Base-by-base conservation (phyloP, 2,113 vertebrate genomes). In the Triplophysa rosa region DNA sequence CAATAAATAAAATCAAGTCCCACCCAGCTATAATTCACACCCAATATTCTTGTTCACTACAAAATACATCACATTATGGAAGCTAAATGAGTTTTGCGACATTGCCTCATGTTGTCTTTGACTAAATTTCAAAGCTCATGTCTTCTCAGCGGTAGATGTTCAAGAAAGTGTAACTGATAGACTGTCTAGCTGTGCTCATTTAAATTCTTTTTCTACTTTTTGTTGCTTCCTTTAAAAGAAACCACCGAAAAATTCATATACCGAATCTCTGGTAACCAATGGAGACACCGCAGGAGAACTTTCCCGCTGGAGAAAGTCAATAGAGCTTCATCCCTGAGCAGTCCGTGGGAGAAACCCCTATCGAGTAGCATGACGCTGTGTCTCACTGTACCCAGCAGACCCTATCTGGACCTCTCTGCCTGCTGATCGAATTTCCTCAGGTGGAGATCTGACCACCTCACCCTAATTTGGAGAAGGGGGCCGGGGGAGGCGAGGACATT, bases 311-410 rank as follows among this genome's bases (percentile, higher is more conserved):
- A 52, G 85, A 90, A 91, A 87, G 85, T 86, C 87, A 89, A 90
- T 89, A 84, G 69, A 83, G 88, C 87, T 82, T 82, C 86, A 86
- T 86, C 87, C 86, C 21, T 21, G 26, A 42, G 72, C 16, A 24
- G 14, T 47, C 26, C 24, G 5, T 16, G n/a, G 42, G 71, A 68
- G 71, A 79, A 66, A 40, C 52, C 47, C 76, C 86, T 86, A 90
- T 90, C 88, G 88, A 81, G 82, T 87, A 87, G 85, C 90, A 74
- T 80, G 80, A 80, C 85, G 81, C 84, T 78, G 72, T 82, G 81
- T 86, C 84, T 88, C 81, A 87, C 86, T 87, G 84, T 86, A 86
- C 33, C 45, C 79, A 68, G 71, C 54, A 76, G 42, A 49, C 74
- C 85, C 85, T 29, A 79, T 88, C 83, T 67, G 78, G 42, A 42